Conservation (phyloP, 2,113 vertebrate genomes). For the Vulpes lagopus region DNA sequence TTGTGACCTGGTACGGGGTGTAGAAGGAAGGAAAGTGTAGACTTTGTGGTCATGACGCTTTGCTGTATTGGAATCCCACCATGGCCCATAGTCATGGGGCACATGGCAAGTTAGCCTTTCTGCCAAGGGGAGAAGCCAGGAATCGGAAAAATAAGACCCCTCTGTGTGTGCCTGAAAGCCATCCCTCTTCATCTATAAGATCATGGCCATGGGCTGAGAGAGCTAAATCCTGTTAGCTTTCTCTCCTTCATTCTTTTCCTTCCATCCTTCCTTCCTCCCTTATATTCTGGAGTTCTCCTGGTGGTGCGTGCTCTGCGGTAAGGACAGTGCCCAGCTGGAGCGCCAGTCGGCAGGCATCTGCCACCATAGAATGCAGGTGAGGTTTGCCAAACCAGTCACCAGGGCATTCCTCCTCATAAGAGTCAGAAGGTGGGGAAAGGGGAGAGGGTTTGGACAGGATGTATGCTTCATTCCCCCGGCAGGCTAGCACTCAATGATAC, state of each 20-base stretch:
- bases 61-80: background rate
- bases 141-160: background rate
- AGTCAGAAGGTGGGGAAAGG: background rate
- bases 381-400: background rate
- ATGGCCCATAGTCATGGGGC: background rate
- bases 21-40: background rate
- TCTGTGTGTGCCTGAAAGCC: background rate
- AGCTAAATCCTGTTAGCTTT: background rate
- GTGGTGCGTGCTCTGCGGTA: background rate
- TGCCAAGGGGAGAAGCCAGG: background rate
- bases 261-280: background rate
- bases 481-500: background rate
- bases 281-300: background rate
- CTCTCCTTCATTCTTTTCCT: background rate
- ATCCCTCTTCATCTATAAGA: background rate
- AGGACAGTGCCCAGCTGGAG: background rate
- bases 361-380: background rate
- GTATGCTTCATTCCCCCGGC: background rate
- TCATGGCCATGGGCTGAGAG: background rate
- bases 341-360: background rate
- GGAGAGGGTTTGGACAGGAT: background rate
- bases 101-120: background rate
- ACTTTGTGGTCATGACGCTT: background rate
- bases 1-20: background rate
- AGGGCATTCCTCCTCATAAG: background rate